phyloP scores from a whole-genome alignment of 1,140 invertebrate genomes.

The Drosophila athabasca region DNA sequence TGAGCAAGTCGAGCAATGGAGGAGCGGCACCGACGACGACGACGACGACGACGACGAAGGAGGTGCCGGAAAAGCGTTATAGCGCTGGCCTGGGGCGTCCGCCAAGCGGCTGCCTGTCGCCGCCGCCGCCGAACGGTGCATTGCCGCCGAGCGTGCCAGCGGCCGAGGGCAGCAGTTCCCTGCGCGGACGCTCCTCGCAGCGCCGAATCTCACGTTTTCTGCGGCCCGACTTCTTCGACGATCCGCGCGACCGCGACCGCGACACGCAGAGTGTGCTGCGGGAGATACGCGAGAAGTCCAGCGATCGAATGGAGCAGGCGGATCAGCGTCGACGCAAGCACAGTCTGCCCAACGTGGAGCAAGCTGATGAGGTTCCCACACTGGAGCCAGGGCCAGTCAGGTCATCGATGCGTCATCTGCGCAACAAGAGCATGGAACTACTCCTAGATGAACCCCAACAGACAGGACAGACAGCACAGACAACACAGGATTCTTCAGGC shows the following conservation, averaged over 20 bases:
- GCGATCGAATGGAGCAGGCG: constrained; percentile 39
- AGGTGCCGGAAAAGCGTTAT: constrained; percentile 59
- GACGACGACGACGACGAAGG: constrained; percentile 15
- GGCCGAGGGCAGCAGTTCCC: constrained; percentile 59
- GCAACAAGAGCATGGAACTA: constrained; percentile 79
- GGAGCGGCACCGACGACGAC: constrained; percentile 6
- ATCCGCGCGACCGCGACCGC: constrained; percentile 88
- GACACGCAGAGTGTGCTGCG: constrained; percentile 86
- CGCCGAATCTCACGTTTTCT: constrained; percentile 89
- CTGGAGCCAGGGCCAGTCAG: constrained; percentile 8
- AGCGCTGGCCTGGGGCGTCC: constrained; percentile 71
- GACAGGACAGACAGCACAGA: not conserved
- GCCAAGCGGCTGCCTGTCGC: constrained; percentile 79
- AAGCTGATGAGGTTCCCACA: constrained; percentile 18
- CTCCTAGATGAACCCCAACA: constrained; percentile 45
- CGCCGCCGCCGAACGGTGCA: constrained; percentile 53
- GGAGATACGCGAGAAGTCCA: constrained; percentile 87
- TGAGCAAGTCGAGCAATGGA: constrained; percentile 65
- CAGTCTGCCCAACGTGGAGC: constrained; percentile 64
- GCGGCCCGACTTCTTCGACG: constrained; percentile 91
- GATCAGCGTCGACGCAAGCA: constrained; percentile 64
- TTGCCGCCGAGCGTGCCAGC: constrained; percentile 14
- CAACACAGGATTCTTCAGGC: not conserved
- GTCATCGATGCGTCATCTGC: constrained; percentile 51
- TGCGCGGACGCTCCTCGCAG: constrained; percentile 84